These are phyloP conservation scores for Mastigias papua DNA, from an alignment of 30 jellyfish, hydroid and myxozoan species.

Conservation along the genomic window DNA sequence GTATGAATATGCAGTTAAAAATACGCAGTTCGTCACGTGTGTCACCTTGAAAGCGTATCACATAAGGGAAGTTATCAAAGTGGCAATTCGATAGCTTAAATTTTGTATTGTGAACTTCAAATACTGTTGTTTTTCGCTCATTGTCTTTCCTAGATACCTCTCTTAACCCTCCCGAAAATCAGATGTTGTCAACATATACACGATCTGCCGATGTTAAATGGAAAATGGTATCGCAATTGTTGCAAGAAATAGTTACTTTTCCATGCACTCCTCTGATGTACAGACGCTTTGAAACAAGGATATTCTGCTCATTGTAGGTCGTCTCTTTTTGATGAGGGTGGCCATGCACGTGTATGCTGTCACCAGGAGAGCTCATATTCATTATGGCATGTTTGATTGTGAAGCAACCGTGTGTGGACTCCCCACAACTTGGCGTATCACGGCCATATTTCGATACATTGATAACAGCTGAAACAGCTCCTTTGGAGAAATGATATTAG, in stretches of 20 bases:
- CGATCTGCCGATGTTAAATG: background rate
- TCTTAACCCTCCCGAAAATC: background rate
- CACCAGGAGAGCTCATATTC: constrained; percentile 7
- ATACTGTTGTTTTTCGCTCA: background rate
- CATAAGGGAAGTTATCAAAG: constrained; percentile 1
- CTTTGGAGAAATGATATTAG: background rate
- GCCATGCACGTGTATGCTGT: background rate
- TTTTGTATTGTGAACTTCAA: background rate
- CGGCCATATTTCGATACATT: constrained; percentile 13
- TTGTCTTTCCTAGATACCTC: background rate
- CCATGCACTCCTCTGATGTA: background rate
- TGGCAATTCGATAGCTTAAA: background rate
- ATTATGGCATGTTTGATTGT: constrained; percentile 22
- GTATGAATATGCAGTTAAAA: background rate
- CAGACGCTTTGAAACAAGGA: background rate
- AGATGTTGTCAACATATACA: background rate
- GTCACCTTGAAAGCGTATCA: background rate
- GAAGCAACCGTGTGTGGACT: background rate
- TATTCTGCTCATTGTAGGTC: background rate
- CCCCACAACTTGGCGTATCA: constrained; percentile 23
- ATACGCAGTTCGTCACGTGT: background rate
- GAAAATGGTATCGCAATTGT: background rate
- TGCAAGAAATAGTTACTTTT: background rate
- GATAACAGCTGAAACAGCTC: background rate
- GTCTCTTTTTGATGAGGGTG: background rate